A percentile compares a stretch with the other conserved stretches of the same genome.
Evolutionary conservation across 2,113 vertebrate genomes (phyloP).

Genomic region (Elephantulus edwardii): DNA sequence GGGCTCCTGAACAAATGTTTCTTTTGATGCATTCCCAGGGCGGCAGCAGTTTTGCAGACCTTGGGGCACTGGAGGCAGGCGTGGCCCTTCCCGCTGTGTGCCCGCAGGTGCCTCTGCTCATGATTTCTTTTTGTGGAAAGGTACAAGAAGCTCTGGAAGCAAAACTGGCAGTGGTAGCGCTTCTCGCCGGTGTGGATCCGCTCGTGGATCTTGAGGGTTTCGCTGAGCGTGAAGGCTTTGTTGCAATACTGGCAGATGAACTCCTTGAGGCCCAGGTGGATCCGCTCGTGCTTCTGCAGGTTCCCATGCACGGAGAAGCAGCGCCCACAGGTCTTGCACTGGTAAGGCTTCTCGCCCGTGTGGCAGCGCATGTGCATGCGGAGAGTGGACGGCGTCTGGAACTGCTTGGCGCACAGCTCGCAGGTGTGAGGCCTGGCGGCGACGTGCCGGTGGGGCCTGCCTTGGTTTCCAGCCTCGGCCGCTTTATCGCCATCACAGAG

Average conservation of each 20-base stretch:
- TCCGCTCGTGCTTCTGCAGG: constrained; percentile 85
- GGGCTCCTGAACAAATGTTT: constrained; percentile 88
- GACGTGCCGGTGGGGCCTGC: constrained; percentile 85
- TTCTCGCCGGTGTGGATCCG: constrained; percentile 94
- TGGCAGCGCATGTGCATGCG: constrained; percentile 94
- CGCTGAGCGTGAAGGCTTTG: constrained; percentile 90
- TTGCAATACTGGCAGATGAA: constrained; percentile 94
- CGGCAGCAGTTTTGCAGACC: constrained; percentile 90
- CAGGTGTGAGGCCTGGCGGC: constrained; percentile 88
- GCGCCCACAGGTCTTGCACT: constrained; percentile 94
- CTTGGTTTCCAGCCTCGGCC: constrained; percentile 78
- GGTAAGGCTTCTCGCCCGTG: constrained; percentile 88
- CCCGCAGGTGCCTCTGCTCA: constrained; percentile 92
- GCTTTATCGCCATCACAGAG: constrained; percentile 82
- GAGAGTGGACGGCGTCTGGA: constrained; percentile 92
- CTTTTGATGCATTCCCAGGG: constrained; percentile 89
- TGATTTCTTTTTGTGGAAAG: constrained; percentile 97
- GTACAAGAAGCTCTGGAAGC: constrained; percentile 96
- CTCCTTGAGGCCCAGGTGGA: constrained; percentile 88
- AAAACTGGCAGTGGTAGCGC: constrained; percentile 95
- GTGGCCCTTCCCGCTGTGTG: constrained; percentile 86
- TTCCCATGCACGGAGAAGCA: constrained; percentile 92
- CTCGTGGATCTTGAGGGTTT: constrained; percentile 91
- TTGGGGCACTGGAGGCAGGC: constrained; percentile 89
- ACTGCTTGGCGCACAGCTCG: constrained; percentile 92